These are phyloP conservation scores for Syrmaticus mikado DNA, from an alignment of 2,113 vertebrate genomes.

Conservation along the genomic window DNA sequence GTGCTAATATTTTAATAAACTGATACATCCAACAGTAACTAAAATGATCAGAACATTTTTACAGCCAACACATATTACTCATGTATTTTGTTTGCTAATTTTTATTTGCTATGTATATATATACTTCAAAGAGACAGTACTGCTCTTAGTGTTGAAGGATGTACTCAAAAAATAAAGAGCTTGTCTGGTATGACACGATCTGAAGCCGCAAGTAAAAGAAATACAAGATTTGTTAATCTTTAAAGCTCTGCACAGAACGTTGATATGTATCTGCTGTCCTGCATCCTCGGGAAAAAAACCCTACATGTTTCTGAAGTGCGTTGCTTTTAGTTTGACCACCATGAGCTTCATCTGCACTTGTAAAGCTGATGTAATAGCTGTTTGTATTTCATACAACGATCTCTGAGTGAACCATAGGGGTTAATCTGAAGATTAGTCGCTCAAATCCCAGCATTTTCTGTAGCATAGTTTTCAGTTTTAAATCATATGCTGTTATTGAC, in stretches of 20 bases:
- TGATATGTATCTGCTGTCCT: slow-evolving; percentile 38
- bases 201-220: slow-evolving; percentile 14
- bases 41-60: slow-evolving; percentile 26
- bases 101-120: slow-evolving; percentile 30
- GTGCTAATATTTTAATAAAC: slow-evolving; percentile 50
- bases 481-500: slow-evolving; percentile 12
- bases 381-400: slow-evolving; percentile 35
- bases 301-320: slow-evolving; percentile 36
- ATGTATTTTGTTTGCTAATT: slow-evolving; percentile 38
- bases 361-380: slow-evolving; percentile 53
- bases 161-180: not conserved
- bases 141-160: not conserved
- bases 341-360: slow-evolving; percentile 46
- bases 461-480: slow-evolving; percentile 44
- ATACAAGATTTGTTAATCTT: slow-evolving; percentile 39
- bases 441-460: slow-evolving; percentile 29
- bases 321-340: slow-evolving; percentile 51
- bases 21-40: slow-evolving; percentile 24
- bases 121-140: not conserved
- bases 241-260: slow-evolving; percentile 1
- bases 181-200: not conserved
- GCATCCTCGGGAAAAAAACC: not conserved
- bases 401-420: slow-evolving; percentile 17
- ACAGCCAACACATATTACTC: not conserved
- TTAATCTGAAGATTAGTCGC: slow-evolving; percentile 63